phyloP scores from a whole-genome alignment of 2,113 vertebrate species.

The Damaliscus lunatus region DNA sequence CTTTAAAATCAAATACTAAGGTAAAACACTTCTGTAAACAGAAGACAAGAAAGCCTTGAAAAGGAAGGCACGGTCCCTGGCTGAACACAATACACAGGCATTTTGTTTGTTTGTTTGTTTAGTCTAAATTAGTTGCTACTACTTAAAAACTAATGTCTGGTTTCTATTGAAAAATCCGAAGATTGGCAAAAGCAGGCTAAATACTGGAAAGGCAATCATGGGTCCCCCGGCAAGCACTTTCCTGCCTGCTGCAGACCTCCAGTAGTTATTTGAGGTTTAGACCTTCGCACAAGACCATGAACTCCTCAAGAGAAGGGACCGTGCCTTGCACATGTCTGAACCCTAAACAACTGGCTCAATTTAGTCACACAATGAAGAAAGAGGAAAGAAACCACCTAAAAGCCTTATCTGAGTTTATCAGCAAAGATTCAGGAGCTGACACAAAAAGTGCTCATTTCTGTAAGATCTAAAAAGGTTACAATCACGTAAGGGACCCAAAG shows the following conservation, averaged over 20 bases:
- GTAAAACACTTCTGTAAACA: background rate
- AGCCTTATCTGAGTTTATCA: background rate
- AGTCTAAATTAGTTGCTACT: background rate
- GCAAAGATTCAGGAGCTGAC: background rate
- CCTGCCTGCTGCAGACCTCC: background rate
- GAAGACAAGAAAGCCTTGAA: background rate
- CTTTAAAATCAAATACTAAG: conserved; percentile 44
- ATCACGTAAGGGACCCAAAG: background rate
- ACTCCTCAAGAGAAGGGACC: background rate
- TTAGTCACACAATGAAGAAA: background rate
- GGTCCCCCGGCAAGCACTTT: background rate
- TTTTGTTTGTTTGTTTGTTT: background rate
- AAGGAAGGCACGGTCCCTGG: background rate
- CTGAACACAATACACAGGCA: background rate
- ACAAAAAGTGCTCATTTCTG: background rate
- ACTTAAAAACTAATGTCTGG: background rate
- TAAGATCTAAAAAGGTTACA: background rate
- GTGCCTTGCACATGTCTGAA: background rate
- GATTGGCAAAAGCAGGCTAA: background rate
- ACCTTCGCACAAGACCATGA: background rate
- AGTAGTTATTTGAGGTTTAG: background rate
- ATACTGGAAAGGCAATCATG: background rate
- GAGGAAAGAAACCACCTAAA: background rate
- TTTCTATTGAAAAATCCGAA: background rate
- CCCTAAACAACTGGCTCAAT: background rate